phyloP scores from a whole-genome alignment of 2,888 invertebrate species.

The Eupsilia transversa region DNA sequence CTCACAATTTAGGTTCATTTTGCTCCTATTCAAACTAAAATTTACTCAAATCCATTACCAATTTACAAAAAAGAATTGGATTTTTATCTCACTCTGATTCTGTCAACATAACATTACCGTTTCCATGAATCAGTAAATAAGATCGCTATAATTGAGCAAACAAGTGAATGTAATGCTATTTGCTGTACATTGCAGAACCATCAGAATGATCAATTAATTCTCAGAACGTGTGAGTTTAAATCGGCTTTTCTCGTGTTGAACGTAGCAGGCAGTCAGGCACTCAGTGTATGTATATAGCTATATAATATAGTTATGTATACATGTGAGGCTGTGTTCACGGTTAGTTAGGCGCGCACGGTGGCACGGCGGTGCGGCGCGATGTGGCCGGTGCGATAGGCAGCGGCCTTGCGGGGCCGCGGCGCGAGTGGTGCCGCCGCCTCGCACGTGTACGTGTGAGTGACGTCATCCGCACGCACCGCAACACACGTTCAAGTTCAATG shows the following conservation, averaged over 20 bases:
- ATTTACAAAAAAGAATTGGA: background rate
- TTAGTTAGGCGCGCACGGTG: slow-evolving; percentile 66
- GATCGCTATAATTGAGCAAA: slow-evolving; percentile 17
- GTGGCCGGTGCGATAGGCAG: slow-evolving; percentile 76
- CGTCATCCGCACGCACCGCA: slow-evolving; percentile 84
- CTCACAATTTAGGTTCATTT: background rate
- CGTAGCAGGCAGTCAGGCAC: slow-evolving; percentile 5
- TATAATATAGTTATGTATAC: slow-evolving; percentile 44
- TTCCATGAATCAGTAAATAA: slow-evolving; percentile 11
- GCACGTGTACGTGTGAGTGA: slow-evolving; percentile 79
- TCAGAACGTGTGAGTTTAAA: slow-evolving; percentile 26
- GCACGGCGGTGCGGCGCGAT: slow-evolving; percentile 59
- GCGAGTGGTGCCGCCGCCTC: slow-evolving; percentile 70
- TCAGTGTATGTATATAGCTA: slow-evolving; percentile 24
- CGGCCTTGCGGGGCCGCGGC: slow-evolving; percentile 76
- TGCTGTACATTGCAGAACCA: slow-evolving; percentile 15
- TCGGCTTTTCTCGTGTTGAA: slow-evolving; percentile 25
- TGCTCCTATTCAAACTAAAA: background rate
- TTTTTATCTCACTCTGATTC: background rate
- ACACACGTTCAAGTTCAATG: slow-evolving; percentile 89
- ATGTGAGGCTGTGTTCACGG: slow-evolving; percentile 69
- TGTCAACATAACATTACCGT: background rate
- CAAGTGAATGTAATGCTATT: slow-evolving; percentile 3
- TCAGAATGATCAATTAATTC: slow-evolving; percentile 30
- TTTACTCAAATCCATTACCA: background rate